Conservation (phyloP, 2,113 vertebrate genomes). For the Numida meleagris region DNA sequence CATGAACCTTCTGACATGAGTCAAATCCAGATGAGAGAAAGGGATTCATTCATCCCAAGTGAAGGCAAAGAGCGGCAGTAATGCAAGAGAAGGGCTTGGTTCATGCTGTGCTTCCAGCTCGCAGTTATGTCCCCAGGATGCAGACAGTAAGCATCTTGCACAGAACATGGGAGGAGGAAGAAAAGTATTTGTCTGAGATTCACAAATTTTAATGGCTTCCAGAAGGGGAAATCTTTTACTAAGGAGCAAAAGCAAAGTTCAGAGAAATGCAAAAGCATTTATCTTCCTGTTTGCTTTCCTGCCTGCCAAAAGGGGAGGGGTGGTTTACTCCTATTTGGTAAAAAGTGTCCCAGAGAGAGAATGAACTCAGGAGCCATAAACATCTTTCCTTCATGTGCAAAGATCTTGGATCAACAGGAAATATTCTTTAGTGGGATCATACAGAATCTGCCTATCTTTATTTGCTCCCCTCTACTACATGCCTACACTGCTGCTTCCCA, state of each 20-base stretch:
- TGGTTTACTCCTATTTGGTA: conserved; percentile 26
- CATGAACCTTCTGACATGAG: background rate
- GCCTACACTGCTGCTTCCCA: background rate
- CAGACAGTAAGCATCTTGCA: conserved; percentile 14
- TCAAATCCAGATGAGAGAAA: conserved; percentile 14
- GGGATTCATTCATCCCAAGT: background rate
- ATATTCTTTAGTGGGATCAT: background rate
- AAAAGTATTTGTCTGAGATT: background rate
- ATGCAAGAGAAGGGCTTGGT: background rate
- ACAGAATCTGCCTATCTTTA: background rate
- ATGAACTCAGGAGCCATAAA: background rate
- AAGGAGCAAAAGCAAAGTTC: background rate
- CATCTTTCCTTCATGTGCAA: background rate
- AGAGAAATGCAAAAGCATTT: conserved; percentile 54
- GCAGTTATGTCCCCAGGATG: background rate
- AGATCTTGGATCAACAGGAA: background rate
- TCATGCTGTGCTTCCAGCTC: background rate
- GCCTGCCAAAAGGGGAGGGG: background rate
- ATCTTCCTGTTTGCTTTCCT: background rate
- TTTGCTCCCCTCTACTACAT: background rate
- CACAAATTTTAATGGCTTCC: conserved; percentile 39
- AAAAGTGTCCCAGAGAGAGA: background rate
- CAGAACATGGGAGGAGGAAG: background rate
- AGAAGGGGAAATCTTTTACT: conserved; percentile 34
- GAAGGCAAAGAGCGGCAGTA: background rate